phyloP scores from a whole-genome alignment of 1,140 invertebrate species.

The Drosophila truncata region DNA sequence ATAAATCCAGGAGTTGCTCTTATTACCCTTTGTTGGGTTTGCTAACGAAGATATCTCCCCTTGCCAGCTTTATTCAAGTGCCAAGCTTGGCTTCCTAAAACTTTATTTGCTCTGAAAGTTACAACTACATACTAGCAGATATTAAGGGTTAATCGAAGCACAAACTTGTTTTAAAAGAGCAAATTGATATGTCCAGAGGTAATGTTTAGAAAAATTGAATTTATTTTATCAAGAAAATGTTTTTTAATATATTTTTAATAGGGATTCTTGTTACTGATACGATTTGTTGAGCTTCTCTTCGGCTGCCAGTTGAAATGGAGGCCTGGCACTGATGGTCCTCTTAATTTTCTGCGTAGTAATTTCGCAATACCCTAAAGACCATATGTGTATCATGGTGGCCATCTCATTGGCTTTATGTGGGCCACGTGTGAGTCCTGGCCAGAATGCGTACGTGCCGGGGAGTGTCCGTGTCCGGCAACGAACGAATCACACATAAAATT shows the following conservation, averaged over 20 bases:
- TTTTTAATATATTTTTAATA: background rate
- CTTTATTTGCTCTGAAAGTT: background rate
- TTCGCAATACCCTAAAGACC: slow-evolving; percentile 25
- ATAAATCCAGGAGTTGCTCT: background rate
- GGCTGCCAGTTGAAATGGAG: background rate
- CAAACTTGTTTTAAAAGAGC: background rate
- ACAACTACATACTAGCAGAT: background rate
- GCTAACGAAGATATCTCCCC: background rate
- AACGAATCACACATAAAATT: slow-evolving; percentile 80
- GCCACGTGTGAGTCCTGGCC: slow-evolving; percentile 42
- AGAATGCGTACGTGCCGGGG: slow-evolving; percentile 32
- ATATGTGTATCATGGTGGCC: slow-evolving; percentile 65
- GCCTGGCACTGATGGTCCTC: background rate
- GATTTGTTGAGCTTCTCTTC: background rate
- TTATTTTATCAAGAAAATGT: background rate
- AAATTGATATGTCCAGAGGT: background rate
- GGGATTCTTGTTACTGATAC: background rate
- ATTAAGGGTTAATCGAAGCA: background rate
- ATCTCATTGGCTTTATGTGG: slow-evolving; percentile 68
- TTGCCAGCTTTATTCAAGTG: background rate
- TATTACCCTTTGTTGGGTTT: background rate
- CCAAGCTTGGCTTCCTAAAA: background rate
- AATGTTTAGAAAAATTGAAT: background rate
- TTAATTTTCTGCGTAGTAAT: slow-evolving; percentile 32
- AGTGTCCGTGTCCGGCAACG: slow-evolving; percentile 34